These are phyloP conservation scores for Cantharis lateralis DNA, from an alignment of 2,888 invertebrate species.

Conservation along the genomic window DNA sequence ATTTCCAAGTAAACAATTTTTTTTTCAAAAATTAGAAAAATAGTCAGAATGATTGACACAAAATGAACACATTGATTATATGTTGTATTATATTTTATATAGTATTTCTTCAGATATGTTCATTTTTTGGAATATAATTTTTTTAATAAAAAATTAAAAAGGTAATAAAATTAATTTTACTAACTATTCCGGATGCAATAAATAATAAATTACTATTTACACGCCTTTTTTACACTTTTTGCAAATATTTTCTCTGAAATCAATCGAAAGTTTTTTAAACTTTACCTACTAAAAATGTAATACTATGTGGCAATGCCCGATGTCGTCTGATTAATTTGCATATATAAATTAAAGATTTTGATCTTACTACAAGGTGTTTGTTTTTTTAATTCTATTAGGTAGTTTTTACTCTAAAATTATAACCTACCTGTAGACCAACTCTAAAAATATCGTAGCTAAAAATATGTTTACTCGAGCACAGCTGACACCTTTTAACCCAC, in stretches of 20 bases:
- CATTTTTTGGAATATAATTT: too few relatives aligned
- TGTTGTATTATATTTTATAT: too few relatives aligned
- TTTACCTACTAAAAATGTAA: not conserved
- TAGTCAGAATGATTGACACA: too few relatives aligned
- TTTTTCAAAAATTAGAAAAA: too few relatives aligned
- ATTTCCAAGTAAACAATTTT: too few relatives aligned
- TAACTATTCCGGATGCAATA: too few relatives aligned
- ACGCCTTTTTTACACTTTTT: too few relatives aligned
- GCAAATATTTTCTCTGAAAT: not conserved
- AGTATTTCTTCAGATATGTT: too few relatives aligned
- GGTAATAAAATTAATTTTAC: too few relatives aligned
- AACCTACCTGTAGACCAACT: constrained; percentile 18
- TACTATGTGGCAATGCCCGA: not conserved
- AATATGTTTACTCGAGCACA: constrained; percentile 19
- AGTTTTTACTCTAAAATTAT: not conserved
- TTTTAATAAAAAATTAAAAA: too few relatives aligned
- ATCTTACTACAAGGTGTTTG: not conserved
- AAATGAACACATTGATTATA: too few relatives aligned
- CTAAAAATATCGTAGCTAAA: constrained; percentile 11
- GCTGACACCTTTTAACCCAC: constrained; percentile 22
- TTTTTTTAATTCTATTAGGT: not conserved
- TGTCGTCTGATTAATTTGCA: not conserved
- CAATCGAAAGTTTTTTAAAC: not conserved
- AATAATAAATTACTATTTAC: too few relatives aligned
- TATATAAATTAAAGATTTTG: not conserved